Evolutionary conservation across 64 coral and sea anemone genomes (phyloP).

Genomic region (Dendrophyllia cribrosa): DNA sequence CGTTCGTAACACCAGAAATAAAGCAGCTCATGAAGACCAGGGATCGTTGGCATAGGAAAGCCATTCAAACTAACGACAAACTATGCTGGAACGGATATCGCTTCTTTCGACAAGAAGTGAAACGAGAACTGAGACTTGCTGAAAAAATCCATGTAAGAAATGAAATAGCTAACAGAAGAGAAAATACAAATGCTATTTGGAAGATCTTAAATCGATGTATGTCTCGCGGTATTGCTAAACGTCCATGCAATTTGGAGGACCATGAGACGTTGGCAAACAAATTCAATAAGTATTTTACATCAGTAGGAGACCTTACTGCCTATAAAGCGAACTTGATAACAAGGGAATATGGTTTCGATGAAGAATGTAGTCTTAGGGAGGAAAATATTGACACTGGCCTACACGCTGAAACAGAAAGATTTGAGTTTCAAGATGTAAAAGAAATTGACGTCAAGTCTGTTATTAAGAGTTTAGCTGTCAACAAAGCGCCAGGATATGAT

Average conservation of each 20-base stretch:
- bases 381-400: constrained; percentile 22
- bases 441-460: constrained; percentile 46
- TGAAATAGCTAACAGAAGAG: no score
- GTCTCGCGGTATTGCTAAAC: constrained; percentile 57
- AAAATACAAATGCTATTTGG: no score
- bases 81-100: no score
- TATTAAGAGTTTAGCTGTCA: constrained; percentile 32
- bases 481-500: constrained; percentile 58
- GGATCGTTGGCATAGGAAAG: no score
- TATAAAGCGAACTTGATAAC: constrained; percentile 39
- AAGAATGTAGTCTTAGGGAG: constrained; percentile 46
- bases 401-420: constrained; percentile 38
- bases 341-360: constrained; percentile 40
- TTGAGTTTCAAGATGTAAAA: constrained; percentile 39
- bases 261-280: constrained; percentile 54
- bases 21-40: no score
- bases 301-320: constrained; percentile 57
- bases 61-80: no score
- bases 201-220: background rate
- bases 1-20: no score
- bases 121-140: no score
- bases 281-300: constrained; percentile 64
- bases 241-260: constrained; percentile 27
- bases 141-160: no score
- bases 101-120: no score